Conservation (phyloP, 2,888 invertebrate species). For the Trisateles emortualis region DNA sequence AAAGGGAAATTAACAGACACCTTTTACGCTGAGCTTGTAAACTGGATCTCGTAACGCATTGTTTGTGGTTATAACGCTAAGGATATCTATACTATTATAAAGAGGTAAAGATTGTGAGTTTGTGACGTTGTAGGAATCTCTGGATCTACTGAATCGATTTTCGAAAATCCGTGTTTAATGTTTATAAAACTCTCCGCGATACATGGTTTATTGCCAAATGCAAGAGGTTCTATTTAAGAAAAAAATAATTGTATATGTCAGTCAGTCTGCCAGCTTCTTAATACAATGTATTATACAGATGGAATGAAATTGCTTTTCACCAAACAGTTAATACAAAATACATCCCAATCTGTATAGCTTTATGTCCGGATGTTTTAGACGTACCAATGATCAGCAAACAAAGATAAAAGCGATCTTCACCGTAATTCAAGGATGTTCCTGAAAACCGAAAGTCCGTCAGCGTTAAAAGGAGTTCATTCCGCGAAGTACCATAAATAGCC, state of each 20-base stretch:
- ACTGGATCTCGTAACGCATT: not conserved
- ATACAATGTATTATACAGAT: no score
- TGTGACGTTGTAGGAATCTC: no score
- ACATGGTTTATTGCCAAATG: no score
- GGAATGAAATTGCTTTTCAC: no score
- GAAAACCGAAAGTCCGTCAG: conserved; percentile 20
- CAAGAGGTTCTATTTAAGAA: no score
- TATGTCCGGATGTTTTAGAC: not conserved
- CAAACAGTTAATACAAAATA: not conserved
- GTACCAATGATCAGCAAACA: conserved; percentile 2
- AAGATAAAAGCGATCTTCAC: not conserved
- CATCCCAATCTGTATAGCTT: not conserved
- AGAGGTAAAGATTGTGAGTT: no score
- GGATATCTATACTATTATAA: not conserved
- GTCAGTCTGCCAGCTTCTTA: no score
- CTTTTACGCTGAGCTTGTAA: conserved; percentile 35
- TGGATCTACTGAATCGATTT: no score
- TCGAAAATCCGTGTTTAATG: no score
- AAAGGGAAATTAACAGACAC: conserved; percentile 58
- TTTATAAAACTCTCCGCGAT: no score
- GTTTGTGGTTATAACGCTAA: not conserved
- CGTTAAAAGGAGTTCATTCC: conserved; percentile 36
- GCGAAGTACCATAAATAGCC: conserved; percentile 31
- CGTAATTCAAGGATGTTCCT: conserved; percentile 14
- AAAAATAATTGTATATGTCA: no score